Evolutionary conservation across 2,797 vertebrate species (phyloP).

Genomic region (Jordanella pulchra): DNA sequence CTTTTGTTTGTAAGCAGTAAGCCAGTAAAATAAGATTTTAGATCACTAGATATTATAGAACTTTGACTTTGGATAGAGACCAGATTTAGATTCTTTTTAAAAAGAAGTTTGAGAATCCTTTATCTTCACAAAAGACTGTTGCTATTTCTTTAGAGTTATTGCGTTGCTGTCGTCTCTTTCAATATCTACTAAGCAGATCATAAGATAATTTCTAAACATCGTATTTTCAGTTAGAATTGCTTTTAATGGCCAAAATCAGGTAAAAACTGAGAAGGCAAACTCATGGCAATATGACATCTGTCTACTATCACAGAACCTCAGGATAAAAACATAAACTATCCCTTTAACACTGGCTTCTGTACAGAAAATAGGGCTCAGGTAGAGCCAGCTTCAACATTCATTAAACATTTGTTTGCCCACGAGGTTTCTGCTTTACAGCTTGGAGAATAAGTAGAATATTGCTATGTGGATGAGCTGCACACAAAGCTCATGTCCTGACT

Average conservation of each 20-base stretch:
- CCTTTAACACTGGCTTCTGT: slow-evolving; percentile 9
- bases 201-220: neutral
- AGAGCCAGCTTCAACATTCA: slow-evolving; percentile 65
- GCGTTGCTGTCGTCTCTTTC: too few species aligned
- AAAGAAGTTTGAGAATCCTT: too few species aligned
- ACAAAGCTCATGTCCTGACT: slow-evolving; percentile 42
- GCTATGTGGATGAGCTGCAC: slow-evolving; percentile 55
- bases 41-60: neutral
- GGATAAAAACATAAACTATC: neutral
- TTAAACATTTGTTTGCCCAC: slow-evolving; percentile 29
- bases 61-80: too few species aligned
- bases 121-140: too few species aligned
- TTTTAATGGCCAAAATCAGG: neutral
- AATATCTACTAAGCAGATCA: neutral
- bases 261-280: neutral
- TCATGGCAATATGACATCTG: neutral
- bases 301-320: neutral
- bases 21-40: neutral
- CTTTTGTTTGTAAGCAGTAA: neutral
- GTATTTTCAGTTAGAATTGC: neutral
- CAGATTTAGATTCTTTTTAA: too few species aligned
- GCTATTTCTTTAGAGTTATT: too few species aligned
- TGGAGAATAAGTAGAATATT: slow-evolving; percentile 59
- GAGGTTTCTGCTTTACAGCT: slow-evolving; percentile 33
- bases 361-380: slow-evolving; percentile 26